Evolutionary conservation across 1,140 invertebrate genomes (phyloP), one percentile per base, ranked within the genome.

Genomic region (Probaryconus sp.): DNA sequence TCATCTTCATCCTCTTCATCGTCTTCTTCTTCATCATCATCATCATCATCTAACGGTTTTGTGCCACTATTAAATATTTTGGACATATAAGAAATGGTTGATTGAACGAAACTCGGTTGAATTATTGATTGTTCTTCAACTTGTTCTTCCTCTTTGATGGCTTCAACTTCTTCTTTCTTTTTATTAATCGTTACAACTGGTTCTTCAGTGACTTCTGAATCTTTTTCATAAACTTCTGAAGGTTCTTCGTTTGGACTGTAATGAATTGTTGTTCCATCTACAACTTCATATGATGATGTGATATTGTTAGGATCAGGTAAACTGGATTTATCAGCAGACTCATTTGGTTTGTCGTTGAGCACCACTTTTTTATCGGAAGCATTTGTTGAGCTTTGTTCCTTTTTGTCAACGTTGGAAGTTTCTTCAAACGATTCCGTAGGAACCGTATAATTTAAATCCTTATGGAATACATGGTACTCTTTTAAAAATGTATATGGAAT

Each of bases 401-500:
- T 50, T 21, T 2, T 17, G 2, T 10, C 31, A 37, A 31, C 11
- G 4, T 60, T 37, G 0, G 35, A 55, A n/a, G 3, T 21, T 48
- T 56, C 7, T 10, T 17, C 3, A 3, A 28, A 31, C 2, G 13
- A 11, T 17, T 73, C 53, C 68, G 89, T 90, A 58, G 89, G 81
- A 10, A 91, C 87, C 74, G 85, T 61, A 69, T 86, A 69, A 5
- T 69, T 47, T 11, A 88, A 80, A 4, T 87, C 80, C n/a, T 79
- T 83, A 13, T 84, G 75, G 4, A 89, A 53, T 26, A 90, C 71
- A 76, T 88, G 87, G 14, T 83, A 83, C 83, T 92, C 91, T 43
- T 82, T 80, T 2, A 92, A 71, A 76, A 92, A 91, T 7, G 83
- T 81, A 43, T 89, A 88, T 31, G 91, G 91, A 14, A 91, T 90